Percentiles rank a stretch among this genome's conserved stretches.
These are phyloP conservation scores for Drosophila fungiperda DNA, from an alignment of 2,888 invertebrate genomes.

Conservation along the genomic window DNA sequence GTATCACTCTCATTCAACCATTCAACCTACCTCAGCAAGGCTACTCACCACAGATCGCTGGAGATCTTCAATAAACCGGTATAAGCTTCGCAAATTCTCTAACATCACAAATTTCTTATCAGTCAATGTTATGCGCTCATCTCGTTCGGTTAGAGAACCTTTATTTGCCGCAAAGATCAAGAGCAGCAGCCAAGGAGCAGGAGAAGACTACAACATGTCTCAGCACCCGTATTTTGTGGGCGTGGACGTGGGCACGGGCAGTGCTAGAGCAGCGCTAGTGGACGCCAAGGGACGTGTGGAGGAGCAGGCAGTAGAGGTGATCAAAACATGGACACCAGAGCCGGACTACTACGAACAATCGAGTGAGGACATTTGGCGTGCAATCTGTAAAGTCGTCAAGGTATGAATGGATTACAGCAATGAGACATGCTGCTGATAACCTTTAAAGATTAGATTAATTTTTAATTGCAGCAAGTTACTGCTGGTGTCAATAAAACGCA, in stretches of 20 bases:
- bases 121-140: constrained; percentile 49
- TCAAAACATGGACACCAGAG: constrained; percentile 92
- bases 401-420: constrained; percentile 85
- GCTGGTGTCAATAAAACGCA: constrained; percentile 86
- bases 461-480: constrained; percentile 87
- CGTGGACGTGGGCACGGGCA: constrained; percentile 97
- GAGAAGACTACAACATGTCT: constrained; percentile 58
- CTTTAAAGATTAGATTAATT: constrained; percentile 56
- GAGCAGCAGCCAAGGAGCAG: constrained; percentile 2
- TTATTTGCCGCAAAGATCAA: constrained; percentile 64
- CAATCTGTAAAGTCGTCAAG: constrained; percentile 89
- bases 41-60: constrained; percentile 12
- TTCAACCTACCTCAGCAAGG: neutral
- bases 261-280: constrained; percentile 94
- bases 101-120: constrained; percentile 56
- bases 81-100: constrained; percentile 1
- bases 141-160: constrained; percentile 57
- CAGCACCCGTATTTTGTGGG: constrained; percentile 89
- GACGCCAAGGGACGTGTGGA: constrained; percentile 89
- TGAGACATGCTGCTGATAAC: constrained; percentile 43
- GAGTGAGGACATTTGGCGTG: constrained; percentile 94
- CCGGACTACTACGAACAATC: constrained; percentile 95
- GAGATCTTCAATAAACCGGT: constrained; percentile 20
- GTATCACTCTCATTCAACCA: neutral
- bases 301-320: constrained; percentile 88